Evolutionary conservation across 1,140 invertebrate genomes (phyloP).

Genomic region (Oreohelix idahoensis): DNA sequence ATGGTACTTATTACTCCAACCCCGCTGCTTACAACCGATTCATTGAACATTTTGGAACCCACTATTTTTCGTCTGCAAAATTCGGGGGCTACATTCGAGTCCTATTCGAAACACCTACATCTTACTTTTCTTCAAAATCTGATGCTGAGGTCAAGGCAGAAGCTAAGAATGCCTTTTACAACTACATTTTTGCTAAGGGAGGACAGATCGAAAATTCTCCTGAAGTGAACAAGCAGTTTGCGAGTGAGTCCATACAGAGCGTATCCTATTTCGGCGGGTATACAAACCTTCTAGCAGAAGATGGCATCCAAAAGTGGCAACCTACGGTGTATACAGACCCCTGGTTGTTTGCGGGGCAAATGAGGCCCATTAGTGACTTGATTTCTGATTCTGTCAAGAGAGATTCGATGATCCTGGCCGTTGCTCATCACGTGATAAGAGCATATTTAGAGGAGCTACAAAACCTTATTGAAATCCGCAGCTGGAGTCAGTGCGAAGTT

Average conservation of each 20-base stretch:
- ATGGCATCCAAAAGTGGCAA: constrained; percentile 22
- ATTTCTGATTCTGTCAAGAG: constrained; percentile 15
- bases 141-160: constrained; percentile 24
- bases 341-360: constrained; percentile 35
- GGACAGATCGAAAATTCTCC: neutral
- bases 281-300: constrained; percentile 26
- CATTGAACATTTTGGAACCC: constrained; percentile 44
- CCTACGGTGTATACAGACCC: constrained; percentile 30
- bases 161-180: constrained; percentile 42
- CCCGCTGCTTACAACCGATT: constrained; percentile 32
- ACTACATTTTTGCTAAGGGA: constrained; percentile 22
- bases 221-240: constrained; percentile 28
- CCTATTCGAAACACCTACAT: constrained; percentile 21
- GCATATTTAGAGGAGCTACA: no score
- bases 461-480: no score
- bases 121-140: constrained; percentile 17
- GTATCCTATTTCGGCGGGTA: constrained; percentile 34
- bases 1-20: neutral
- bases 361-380: constrained; percentile 28
- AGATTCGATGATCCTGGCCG: neutral
- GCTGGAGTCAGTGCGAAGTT: no score
- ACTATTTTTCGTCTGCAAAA: constrained; percentile 38
- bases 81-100: constrained; percentile 40
- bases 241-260: neutral
- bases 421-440: no score